Percentiles rank a stretch among this genome's conserved stretches.
phyloP scores from a whole-genome alignment of 1,140 invertebrate genomes.

The Ladona fulva region DNA sequence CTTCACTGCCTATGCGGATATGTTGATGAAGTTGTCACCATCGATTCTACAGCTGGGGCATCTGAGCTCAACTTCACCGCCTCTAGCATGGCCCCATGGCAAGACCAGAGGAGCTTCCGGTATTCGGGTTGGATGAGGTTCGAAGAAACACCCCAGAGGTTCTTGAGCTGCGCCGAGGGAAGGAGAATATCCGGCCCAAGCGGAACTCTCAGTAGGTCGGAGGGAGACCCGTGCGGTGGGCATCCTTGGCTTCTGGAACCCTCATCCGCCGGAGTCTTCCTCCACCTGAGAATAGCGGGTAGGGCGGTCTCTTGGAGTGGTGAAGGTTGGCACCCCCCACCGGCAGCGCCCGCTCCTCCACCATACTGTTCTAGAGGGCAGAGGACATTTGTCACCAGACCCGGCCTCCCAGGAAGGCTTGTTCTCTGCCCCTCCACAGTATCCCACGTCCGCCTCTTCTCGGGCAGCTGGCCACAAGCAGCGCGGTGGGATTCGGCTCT shows the following conservation, averaged over 20 bases:
- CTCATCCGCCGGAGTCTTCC: neutral
- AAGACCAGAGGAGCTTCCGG: neutral
- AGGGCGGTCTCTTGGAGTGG: neutral
- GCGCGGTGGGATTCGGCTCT: neutral
- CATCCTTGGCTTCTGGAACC: neutral
- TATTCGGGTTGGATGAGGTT: neutral
- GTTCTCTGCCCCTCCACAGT: neutral
- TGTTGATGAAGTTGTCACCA: neutral
- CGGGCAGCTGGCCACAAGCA: neutral
- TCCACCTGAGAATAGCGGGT: neutral
- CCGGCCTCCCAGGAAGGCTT: neutral
- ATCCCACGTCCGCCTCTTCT: neutral
- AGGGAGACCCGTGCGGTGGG: neutral
- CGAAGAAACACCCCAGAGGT: neutral
- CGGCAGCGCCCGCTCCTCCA: neutral
- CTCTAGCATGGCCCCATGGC: neutral
- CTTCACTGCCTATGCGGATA: neutral
- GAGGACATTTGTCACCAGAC: neutral
- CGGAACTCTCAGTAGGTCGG: neutral
- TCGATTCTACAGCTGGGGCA: neutral
- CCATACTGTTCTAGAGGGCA: neutral
- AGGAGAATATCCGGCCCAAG: neutral
- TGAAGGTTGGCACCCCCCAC: neutral
- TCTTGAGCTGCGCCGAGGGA: neutral
- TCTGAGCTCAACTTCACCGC: neutral